phyloP scores from a whole-genome alignment of 2,113 vertebrate genomes.

The Pogona vitticeps region DNA sequence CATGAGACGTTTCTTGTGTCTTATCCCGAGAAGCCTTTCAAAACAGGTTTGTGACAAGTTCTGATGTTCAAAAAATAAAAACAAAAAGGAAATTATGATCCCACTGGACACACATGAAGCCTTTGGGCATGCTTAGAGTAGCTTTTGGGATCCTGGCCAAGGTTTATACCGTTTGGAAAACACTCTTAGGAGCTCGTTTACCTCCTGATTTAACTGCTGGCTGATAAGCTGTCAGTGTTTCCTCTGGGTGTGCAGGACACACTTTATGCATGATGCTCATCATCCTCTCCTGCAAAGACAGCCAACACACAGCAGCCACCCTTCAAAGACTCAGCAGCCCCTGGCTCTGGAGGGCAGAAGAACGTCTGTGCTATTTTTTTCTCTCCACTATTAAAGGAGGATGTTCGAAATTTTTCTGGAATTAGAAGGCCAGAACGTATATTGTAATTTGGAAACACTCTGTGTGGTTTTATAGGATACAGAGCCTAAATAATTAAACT shows the following conservation, averaged over 20 bases:
- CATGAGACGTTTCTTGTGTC: not conserved
- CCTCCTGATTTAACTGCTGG: constrained; percentile 54
- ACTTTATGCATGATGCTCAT: constrained; percentile 49
- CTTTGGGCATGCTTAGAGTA: not conserved
- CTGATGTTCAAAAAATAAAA: not conserved
- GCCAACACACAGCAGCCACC: constrained; percentile 42
- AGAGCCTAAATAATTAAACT: constrained; percentile 25
- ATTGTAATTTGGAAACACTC: no score
- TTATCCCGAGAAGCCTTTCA: not conserved
- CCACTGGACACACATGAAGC: not conserved
- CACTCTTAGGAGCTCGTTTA: constrained; percentile 39
- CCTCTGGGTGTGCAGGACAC: constrained; percentile 56
- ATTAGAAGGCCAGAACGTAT: no score
- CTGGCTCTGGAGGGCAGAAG: constrained; percentile 55
- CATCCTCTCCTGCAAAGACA: constrained; percentile 40
- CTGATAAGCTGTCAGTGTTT: constrained; percentile 54
- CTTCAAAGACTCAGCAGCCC: constrained; percentile 51
- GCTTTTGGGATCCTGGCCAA: not conserved
- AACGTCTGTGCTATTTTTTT: constrained; percentile 60
- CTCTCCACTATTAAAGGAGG: constrained; percentile 44
- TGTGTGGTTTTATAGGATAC: no score
- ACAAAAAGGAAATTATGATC: not conserved
- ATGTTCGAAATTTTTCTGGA: no score
- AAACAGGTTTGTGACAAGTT: not conserved
- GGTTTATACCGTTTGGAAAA: not conserved